Percentiles rank a stretch among this genome's conserved stretches.
Conservation (phyloP, 1,140 invertebrate species). For the Zaprionus lachaisei region DNA sequence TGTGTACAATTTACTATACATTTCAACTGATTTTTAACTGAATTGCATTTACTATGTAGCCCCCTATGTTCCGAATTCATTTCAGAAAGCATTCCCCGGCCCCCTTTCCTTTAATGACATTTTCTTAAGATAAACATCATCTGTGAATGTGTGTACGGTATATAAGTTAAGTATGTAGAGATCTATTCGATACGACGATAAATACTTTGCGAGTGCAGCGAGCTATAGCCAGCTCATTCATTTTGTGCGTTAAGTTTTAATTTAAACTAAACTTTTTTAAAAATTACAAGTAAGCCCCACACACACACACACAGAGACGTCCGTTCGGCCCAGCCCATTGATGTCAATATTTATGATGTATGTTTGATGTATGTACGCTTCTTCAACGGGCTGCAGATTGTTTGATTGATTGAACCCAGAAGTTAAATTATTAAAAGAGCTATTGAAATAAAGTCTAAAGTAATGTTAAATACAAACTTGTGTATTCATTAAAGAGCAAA, state of each 20-base stretch:
- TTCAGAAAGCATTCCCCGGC: conserved; percentile 5
- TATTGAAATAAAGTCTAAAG: conserved; percentile 18
- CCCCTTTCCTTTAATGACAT: conserved; percentile 11
- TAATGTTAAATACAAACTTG: neutral
- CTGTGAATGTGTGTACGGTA: conserved; percentile 26
- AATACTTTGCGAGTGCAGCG: conserved; percentile 36
- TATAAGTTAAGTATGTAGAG: conserved; percentile 38
- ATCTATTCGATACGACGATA: conserved; percentile 20
- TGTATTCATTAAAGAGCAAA: neutral
- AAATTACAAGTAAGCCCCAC: conserved; percentile 35
- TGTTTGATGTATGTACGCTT: conserved; percentile 7
- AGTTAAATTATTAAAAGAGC: conserved; percentile 39
- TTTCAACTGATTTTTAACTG: conserved; percentile 1
- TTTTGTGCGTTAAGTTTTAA: conserved; percentile 59
- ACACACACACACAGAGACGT: conserved; percentile 22
- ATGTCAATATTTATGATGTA: conserved; percentile 34
- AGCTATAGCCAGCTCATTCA: conserved; percentile 18
- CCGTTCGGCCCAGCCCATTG: conserved; percentile 12
- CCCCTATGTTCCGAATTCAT: neutral
- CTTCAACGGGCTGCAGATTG: neutral
- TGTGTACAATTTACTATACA: neutral
- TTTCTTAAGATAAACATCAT: conserved; percentile 7
- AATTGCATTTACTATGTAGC: conserved; percentile 12
- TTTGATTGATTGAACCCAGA: conserved; percentile 8
- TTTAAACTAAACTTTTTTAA: conserved; percentile 73